These are phyloP conservation scores for Rattus rattus DNA, from an alignment of 2,113 vertebrate species.

Conservation along the genomic window DNA sequence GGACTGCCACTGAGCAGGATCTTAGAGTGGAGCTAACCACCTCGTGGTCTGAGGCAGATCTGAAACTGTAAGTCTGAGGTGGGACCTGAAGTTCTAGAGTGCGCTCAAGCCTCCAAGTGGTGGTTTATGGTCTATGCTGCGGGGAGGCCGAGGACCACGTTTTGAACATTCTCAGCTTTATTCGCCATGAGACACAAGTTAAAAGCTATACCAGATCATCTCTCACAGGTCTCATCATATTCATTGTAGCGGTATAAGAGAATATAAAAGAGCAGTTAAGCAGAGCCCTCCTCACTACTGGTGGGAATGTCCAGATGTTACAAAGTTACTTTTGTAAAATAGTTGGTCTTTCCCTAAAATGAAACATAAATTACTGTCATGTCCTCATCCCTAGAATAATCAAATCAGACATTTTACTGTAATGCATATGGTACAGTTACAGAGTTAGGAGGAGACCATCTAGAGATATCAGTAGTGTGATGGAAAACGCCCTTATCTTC, in stretches of 20 bases:
- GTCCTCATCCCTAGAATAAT: constrained; percentile 22
- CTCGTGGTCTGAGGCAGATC: background rate
- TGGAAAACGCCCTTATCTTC: background rate
- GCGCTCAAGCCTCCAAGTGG: background rate
- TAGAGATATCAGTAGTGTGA: background rate
- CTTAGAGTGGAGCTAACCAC: background rate
- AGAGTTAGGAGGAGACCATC: background rate
- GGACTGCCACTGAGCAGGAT: background rate
- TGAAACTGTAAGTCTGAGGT: background rate
- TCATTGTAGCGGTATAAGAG: background rate
- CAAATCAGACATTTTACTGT: background rate
- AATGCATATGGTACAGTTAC: background rate
- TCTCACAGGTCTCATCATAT: background rate
- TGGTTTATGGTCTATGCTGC: background rate
- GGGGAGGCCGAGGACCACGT: background rate
- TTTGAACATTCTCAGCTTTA: background rate
- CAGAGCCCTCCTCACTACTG: background rate
- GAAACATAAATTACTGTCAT: background rate
- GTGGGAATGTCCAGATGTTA: background rate
- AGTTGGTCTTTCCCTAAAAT: background rate
- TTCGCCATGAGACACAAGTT: background rate
- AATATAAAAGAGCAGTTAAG: background rate
- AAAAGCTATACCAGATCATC: background rate
- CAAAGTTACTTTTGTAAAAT: background rate
- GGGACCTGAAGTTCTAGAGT: background rate